phyloP scores from a whole-genome alignment of 1,140 invertebrate genomes.

The Acromyrmex heyeri region DNA sequence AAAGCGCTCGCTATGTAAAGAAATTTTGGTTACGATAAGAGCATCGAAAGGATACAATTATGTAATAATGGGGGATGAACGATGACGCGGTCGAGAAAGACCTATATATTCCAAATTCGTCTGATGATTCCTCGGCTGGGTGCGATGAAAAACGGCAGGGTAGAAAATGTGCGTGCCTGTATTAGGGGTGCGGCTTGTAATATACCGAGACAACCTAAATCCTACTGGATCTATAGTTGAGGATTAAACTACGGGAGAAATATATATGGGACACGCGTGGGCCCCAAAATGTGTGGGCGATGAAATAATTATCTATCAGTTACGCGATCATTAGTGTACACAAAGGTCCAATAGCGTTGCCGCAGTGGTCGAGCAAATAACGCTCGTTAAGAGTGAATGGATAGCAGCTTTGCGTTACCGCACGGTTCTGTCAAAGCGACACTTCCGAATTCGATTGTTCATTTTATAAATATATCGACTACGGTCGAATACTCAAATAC shows the following conservation, averaged over 20 bases:
- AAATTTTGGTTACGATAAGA: slow-evolving; percentile 44
- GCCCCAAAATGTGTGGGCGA: slow-evolving; percentile 16
- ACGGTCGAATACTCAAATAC: background rate
- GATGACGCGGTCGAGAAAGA: background rate
- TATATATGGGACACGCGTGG: background rate
- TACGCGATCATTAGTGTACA: background rate
- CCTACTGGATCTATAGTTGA: slow-evolving; percentile 38
- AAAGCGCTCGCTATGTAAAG: background rate
- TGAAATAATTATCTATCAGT: slow-evolving; percentile 46
- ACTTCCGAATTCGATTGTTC: background rate
- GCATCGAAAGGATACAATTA: slow-evolving; percentile 18
- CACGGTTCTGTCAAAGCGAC: background rate
- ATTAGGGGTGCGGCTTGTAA: slow-evolving; percentile 35
- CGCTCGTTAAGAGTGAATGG: background rate
- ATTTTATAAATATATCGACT: background rate
- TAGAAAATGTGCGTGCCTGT: slow-evolving; percentile 37
- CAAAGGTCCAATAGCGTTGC: background rate
- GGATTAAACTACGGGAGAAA: slow-evolving; percentile 20
- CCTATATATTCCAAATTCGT: slow-evolving; percentile 44
- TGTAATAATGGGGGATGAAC: background rate
- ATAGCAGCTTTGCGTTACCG: background rate
- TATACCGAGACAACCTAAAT: slow-evolving; percentile 55
- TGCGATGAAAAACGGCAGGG: slow-evolving; percentile 40
- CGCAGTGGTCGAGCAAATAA: background rate
- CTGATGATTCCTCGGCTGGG: background rate